These are phyloP conservation scores for Spermophilus dauricus DNA, from an alignment of 2,113 vertebrate genomes.

Conservation along the genomic window DNA sequence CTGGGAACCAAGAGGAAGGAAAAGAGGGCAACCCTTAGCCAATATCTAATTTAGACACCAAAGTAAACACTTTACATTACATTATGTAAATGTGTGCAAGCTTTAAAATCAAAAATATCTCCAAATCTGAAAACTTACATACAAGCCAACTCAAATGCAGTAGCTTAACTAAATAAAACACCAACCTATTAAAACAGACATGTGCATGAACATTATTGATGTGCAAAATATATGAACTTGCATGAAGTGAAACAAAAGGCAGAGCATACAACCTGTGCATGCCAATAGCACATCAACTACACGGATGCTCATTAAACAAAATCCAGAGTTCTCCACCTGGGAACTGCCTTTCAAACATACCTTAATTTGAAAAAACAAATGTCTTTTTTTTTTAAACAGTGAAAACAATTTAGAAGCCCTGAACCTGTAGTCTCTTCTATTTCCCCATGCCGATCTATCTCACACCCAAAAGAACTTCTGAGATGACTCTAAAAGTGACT, in stretches of 20 bases:
- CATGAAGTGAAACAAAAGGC: not conserved
- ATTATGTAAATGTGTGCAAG: conserved; percentile 32
- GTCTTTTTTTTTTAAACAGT: not conserved
- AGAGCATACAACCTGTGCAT: not conserved
- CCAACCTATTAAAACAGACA: conserved; percentile 19
- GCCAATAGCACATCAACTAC: not conserved
- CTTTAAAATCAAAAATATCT: conserved; percentile 37
- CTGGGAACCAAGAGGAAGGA: conserved; percentile 55
- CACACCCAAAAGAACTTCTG: not conserved
- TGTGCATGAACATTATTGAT: not conserved
- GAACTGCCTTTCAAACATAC: not conserved
- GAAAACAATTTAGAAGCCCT: not conserved
- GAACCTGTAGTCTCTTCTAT: not conserved
- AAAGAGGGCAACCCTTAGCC: conserved; percentile 69
- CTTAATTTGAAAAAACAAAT: not conserved
- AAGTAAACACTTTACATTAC: conserved; percentile 48
- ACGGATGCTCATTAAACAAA: not conserved
- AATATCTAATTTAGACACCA: conserved; percentile 59
- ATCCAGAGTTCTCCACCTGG: not conserved
- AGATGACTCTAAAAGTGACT: not conserved
- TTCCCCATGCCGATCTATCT: not conserved
- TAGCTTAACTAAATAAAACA: not conserved
- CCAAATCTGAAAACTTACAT: conserved; percentile 1
- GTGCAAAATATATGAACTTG: not conserved
- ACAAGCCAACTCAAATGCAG: not conserved